Conservation (phyloP, 2,797 vertebrate species). For the Myotis pilosus region DNA sequence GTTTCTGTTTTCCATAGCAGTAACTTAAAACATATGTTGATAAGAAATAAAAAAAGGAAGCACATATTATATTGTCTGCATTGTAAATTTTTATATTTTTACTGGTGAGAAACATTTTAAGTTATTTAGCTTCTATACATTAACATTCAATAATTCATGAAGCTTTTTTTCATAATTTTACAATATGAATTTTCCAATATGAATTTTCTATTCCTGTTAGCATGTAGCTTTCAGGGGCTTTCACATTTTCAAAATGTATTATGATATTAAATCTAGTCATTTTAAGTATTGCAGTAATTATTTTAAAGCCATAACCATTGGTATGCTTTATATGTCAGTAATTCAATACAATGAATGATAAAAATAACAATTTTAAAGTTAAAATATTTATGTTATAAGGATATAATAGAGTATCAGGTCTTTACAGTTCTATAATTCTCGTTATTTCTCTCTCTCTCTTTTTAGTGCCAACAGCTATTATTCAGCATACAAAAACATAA, state of each 20-base stretch:
- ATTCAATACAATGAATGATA: constrained; percentile 15
- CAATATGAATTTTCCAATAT: background rate
- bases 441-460: background rate
- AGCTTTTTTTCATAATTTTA: background rate
- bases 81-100: background rate
- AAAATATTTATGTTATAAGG: background rate
- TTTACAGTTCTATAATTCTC: background rate
- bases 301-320: background rate
- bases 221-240: background rate
- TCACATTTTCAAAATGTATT: background rate
- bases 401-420: background rate
- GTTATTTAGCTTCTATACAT: background rate
- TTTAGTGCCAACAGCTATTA: background rate
- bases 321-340: background rate
- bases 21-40: background rate
- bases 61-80: background rate
- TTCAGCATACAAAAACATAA: background rate
- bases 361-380: constrained; percentile 34
- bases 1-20: background rate
- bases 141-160: background rate
- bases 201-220: background rate
- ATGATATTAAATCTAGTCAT: background rate
- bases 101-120: background rate
- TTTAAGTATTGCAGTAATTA: background rate
- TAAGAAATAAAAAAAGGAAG: background rate